Evolutionary conservation across 2,888 invertebrate genomes (phyloP).

Genomic region (Agrotis puta): DNA sequence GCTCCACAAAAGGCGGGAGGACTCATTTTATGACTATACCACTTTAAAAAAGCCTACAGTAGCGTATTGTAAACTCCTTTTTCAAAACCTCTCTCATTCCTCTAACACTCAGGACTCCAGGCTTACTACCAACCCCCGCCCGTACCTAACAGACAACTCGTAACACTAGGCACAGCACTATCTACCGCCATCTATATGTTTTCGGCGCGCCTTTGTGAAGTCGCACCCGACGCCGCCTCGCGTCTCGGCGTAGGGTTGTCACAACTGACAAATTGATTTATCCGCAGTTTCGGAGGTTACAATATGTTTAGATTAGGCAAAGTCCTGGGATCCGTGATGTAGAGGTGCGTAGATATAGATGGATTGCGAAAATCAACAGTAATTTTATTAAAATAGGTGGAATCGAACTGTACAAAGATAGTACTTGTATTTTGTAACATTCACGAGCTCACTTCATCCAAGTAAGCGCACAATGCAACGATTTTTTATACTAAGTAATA

Average conservation of each 20-base stretch:
- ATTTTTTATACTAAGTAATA: no score
- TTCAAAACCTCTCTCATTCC: neutral
- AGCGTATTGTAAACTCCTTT: no score
- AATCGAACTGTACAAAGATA: no score
- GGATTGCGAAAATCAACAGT: conserved; percentile 6
- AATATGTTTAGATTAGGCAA: conserved; percentile 43
- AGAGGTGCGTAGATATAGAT: conserved; percentile 5
- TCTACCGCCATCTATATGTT: conserved; percentile 75
- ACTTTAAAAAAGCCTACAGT: no score
- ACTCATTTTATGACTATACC: no score
- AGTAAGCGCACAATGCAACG: no score
- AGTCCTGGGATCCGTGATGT: neutral
- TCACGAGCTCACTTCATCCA: no score
- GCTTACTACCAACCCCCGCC: neutral
- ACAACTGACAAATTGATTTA: conserved; percentile 47
- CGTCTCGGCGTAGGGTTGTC: conserved; percentile 65
- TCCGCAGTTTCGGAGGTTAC: conserved; percentile 46
- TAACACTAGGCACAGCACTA: conserved; percentile 56
- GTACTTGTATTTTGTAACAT: no score
- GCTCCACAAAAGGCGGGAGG: no score
- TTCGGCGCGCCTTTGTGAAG: conserved; percentile 86
- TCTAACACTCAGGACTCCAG: conserved; percentile 1
- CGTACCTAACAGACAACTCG: neutral
- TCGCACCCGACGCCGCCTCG: conserved; percentile 75
- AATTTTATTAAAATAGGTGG: neutral